A percentile compares a stretch with the other conserved stretches of the same genome.
Evolutionary conservation across 2,113 vertebrate species (phyloP).

Genomic region (Daphoenositta chrysoptera): DNA sequence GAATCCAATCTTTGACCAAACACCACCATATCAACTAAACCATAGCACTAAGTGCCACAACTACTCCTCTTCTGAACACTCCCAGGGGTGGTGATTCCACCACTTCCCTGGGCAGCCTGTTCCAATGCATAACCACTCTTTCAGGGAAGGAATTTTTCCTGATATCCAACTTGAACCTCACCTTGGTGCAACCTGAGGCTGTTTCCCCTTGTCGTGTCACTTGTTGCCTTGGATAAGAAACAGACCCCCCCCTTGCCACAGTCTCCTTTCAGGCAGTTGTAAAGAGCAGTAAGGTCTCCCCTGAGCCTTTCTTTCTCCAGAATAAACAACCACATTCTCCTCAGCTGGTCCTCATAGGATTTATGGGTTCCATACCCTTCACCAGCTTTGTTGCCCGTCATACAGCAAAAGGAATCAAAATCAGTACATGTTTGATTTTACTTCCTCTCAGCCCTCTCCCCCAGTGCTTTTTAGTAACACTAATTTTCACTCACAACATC

Average conservation of each 20-base stretch:
- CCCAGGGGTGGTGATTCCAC: neutral
- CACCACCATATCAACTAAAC: neutral
- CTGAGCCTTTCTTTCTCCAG: neutral
- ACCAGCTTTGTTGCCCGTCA: neutral
- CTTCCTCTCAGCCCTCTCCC: neutral
- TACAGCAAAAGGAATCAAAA: neutral
- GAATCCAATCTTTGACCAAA: neutral
- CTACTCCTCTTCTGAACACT: neutral
- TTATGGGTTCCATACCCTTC: neutral
- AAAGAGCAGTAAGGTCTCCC: neutral
- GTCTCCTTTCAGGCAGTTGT: neutral
- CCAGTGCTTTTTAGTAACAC: neutral
- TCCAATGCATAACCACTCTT: neutral
- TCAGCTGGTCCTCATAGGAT: neutral
- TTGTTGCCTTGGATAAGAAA: neutral
- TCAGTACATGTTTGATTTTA: neutral
- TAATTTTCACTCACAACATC: neutral
- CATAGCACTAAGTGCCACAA: neutral
- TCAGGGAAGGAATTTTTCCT: neutral
- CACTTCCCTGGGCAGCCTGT: neutral
- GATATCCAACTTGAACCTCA: neutral
- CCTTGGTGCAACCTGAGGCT: neutral
- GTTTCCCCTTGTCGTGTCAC: neutral
- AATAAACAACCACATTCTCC: neutral
- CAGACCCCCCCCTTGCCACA: accelerated